These are phyloP conservation scores for Radopholus similis DNA, from an alignment of 1,140 invertebrate species.

Conservation along the genomic window DNA sequence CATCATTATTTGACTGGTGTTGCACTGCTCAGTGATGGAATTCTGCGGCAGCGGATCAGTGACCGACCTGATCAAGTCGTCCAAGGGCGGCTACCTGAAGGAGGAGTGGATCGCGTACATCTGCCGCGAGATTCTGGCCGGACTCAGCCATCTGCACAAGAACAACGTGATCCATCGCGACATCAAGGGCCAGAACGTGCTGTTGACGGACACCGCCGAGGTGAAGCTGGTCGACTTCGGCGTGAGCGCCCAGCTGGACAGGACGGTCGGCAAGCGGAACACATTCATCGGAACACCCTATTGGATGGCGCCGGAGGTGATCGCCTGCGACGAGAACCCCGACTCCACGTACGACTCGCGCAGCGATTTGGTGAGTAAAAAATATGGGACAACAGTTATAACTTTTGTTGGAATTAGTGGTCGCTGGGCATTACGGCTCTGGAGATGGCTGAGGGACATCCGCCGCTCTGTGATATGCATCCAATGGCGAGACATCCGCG, in stretches of 20 bases:
- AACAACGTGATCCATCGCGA: constrained; percentile 97
- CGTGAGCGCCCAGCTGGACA: constrained; percentile 95
- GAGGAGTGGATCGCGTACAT: constrained; percentile 99
- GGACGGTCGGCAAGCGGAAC: constrained; percentile 94
- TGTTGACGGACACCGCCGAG: constrained; percentile 98
- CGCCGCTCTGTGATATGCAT: constrained; percentile 87
- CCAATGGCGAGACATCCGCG: constrained; percentile 71
- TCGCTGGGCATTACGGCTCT: constrained; percentile 95
- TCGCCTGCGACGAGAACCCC: constrained; percentile 98
- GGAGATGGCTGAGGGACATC: constrained; percentile 99
- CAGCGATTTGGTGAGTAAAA: constrained; percentile 71
- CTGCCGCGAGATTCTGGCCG: constrained; percentile 86
- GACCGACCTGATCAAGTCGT: constrained; percentile 97
- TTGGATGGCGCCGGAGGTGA: constrained; percentile 82
- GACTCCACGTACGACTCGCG: constrained; percentile 99
- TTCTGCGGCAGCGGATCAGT: constrained; percentile 98
- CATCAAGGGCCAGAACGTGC: constrained; percentile 99
- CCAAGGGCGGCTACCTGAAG: constrained; percentile 92
- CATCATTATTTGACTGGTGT: constrained; percentile 62
- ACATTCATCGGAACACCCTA: constrained; percentile 99
- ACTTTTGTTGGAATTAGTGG: constrained; percentile 67
- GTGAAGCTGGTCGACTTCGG: constrained; percentile 99
- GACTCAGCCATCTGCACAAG: constrained; percentile 90
- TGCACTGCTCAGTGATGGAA: constrained; percentile 96
- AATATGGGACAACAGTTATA: not conserved